phyloP scores from a whole-genome alignment of 2,888 invertebrate genomes.

The Deroplatys truncata region DNA sequence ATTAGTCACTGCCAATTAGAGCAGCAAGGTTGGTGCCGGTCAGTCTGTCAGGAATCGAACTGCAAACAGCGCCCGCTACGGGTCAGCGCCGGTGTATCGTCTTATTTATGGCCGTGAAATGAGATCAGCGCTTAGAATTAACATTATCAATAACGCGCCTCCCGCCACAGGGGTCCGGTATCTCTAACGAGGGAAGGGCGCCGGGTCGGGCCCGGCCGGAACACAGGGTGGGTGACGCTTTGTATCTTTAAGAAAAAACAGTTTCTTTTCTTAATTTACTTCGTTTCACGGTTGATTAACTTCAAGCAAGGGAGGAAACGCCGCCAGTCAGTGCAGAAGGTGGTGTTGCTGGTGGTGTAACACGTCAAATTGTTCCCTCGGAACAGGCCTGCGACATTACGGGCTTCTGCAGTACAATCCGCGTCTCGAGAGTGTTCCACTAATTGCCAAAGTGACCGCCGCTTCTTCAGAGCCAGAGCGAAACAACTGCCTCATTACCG shows the following conservation, averaged over 20 bases:
- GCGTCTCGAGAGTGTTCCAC: background rate
- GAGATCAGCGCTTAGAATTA: background rate
- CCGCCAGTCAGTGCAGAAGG: background rate
- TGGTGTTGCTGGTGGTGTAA: background rate
- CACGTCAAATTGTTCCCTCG: background rate
- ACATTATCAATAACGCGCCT: background rate
- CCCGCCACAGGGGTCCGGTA: no score
- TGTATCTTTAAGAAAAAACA: background rate
- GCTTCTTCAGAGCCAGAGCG: background rate
- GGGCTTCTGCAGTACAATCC: background rate
- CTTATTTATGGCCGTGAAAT: background rate
- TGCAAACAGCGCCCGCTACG: background rate
- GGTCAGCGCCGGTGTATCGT: background rate
- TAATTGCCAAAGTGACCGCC: background rate
- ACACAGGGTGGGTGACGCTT: no score
- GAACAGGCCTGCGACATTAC: background rate
- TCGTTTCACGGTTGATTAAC: conserved; percentile 31
- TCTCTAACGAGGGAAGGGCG: no score
- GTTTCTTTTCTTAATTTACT: conserved; percentile 26
- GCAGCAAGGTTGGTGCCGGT: background rate
- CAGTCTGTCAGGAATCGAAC: background rate
- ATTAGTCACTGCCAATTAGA: background rate
- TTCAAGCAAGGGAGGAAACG: no score
- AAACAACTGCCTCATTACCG: background rate
- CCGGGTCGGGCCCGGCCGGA: no score